Percentiles rank a stretch among this genome's conserved stretches.
phyloP scores from a whole-genome alignment of 2,797 vertebrate species.

The Simalia tracyae region DNA sequence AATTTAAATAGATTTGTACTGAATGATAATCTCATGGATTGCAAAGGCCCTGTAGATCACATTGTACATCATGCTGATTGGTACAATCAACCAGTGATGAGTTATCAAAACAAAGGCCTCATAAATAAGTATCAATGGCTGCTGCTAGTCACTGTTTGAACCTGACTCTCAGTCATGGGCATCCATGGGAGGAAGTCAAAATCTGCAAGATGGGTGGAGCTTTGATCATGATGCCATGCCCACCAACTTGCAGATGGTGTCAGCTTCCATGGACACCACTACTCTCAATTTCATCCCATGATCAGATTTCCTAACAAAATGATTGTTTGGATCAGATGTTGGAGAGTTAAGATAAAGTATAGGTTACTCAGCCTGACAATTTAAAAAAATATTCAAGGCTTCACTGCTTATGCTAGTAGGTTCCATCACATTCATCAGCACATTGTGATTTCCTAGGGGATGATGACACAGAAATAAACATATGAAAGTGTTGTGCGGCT shows the following conservation, averaged over 20 bases:
- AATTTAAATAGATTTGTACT: not conserved
- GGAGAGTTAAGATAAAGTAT: not conserved
- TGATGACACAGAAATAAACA: slow-evolving; percentile 39
- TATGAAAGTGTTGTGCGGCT: slow-evolving; percentile 38
- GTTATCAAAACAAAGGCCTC: not conserved
- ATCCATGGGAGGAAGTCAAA: not conserved
- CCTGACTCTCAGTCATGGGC: no score
- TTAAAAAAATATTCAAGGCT: not conserved
- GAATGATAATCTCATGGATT: not conserved
- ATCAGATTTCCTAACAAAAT: not conserved
- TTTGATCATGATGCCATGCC: not conserved
- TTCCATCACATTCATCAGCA: not conserved
- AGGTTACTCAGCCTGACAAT: not conserved
- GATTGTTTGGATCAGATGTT: not conserved
- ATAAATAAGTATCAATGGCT: not conserved
- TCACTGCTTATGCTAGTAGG: not conserved
- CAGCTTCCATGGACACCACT: not conserved
- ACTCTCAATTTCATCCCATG: not conserved
- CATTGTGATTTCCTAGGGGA: slow-evolving; percentile 35
- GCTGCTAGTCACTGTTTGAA: not conserved
- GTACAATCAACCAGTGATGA: not conserved
- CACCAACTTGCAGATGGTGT: not conserved
- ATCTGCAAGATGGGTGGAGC: not conserved
- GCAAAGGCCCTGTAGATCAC: not conserved
- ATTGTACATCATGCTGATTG: not conserved